Conservation (phyloP, 1,140 invertebrate genomes). For the Ceratosolen solmsi region DNA sequence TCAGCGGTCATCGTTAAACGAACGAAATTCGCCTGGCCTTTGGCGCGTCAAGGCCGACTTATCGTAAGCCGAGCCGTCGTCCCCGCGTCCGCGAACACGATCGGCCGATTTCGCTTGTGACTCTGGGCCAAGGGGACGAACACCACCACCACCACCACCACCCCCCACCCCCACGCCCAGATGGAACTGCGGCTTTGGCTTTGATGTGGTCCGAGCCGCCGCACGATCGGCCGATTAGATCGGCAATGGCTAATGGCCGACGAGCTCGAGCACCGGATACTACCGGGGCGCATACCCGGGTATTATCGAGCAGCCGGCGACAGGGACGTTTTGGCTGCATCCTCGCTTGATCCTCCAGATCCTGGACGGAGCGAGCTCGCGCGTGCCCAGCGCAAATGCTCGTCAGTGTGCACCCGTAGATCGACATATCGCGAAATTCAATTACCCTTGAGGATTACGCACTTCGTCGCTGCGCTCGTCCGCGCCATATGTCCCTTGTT, state of each 20-base stretch:
- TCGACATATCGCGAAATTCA: constrained; percentile 65
- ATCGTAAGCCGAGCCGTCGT: background rate
- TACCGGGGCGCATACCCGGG: background rate
- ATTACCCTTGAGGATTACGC: constrained; percentile 62
- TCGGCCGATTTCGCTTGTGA: background rate
- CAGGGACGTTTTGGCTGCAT: too few relatives aligned
- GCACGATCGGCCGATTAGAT: constrained; percentile 65
- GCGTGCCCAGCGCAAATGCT: background rate
- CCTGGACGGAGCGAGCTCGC: too few relatives aligned
- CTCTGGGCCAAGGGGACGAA: background rate
- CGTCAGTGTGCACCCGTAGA: constrained; percentile 23
- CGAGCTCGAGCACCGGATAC: constrained; percentile 46
- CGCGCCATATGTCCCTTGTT: background rate
- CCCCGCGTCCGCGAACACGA: background rate
- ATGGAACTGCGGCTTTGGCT: constrained; percentile 63
- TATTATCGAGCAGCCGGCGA: background rate
- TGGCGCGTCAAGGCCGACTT: background rate
- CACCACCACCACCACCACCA: too few relatives aligned
- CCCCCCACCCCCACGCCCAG: background rate
- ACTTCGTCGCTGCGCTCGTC: background rate
- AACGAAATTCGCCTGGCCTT: background rate
- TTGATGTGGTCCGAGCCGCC: constrained; percentile 70
- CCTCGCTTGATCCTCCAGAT: background rate
- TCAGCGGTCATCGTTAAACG: constrained; percentile 34
- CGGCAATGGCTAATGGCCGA: constrained; percentile 67